Conservation (phyloP, 2,113 vertebrate species). For the Hassar affinis region DNA sequence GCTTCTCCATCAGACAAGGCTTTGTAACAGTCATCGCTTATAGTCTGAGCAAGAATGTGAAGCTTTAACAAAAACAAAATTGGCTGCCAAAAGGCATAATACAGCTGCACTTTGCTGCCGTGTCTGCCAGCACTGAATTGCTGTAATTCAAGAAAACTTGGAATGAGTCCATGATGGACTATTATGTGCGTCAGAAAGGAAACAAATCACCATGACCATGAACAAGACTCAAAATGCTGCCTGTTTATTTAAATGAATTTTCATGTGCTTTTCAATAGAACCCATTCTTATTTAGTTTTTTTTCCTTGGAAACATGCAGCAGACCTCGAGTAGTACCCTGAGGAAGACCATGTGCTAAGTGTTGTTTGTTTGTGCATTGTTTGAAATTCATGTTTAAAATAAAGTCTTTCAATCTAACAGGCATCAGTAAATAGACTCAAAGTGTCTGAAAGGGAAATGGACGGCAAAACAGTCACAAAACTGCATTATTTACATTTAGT, state of each 20-base stretch:
- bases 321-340: background rate
- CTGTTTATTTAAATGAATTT: constrained; percentile 10
- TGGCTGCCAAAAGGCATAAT: constrained; percentile 8
- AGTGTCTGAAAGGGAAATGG: background rate
- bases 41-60: background rate
- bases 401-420: background rate
- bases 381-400: background rate
- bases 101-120: constrained; percentile 31
- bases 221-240: background rate
- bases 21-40: background rate
- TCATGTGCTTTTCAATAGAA: constrained; percentile 14
- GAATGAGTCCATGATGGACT: constrained; percentile 27
- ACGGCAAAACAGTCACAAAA: background rate
- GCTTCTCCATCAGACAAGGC: background rate
- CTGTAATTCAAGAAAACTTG: constrained; percentile 42
- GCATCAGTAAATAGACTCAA: background rate
- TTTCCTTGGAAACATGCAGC: background rate
- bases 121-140: constrained; percentile 40
- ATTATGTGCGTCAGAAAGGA: constrained; percentile 5
- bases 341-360: background rate
- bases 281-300: background rate
- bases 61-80: background rate
- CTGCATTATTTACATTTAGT: constrained; percentile 44
- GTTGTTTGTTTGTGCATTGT: background rate
- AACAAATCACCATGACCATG: constrained; percentile 6